phyloP scores from a whole-genome alignment of 2,797 vertebrate species.

The Danio aesculapii region DNA sequence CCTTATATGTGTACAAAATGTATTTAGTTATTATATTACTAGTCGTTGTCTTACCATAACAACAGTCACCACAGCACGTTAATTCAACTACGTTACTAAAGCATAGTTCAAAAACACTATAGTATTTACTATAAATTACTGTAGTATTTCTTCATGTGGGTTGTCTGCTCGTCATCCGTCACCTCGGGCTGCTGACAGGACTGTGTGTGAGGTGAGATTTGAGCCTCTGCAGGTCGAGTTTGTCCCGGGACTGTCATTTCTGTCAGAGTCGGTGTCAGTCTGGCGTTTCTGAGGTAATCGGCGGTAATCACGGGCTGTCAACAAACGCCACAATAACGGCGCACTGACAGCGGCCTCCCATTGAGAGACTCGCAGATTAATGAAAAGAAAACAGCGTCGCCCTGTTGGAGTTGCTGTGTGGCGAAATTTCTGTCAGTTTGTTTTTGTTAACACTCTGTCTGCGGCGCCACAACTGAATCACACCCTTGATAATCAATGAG shows the following conservation, averaged over 20 bases:
- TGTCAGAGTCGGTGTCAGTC: slow-evolving; percentile 46
- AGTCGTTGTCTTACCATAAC: no score
- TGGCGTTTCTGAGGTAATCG: slow-evolving; percentile 23
- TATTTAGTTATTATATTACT: no score
- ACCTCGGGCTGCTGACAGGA: slow-evolving; percentile 4
- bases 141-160: no score
- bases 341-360: slow-evolving; percentile 58
- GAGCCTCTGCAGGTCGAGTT: neutral
- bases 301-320: slow-evolving; percentile 54
- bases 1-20: no score
- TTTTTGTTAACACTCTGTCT: neutral
- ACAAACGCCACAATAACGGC: slow-evolving; percentile 53
- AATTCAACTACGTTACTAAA: no score
- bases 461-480: neutral
- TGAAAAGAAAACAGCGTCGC: slow-evolving; percentile 45
- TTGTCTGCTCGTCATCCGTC: no score
- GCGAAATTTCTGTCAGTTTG: slow-evolving; percentile 12
- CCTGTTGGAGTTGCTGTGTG: slow-evolving; percentile 18
- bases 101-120: no score
- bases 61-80: no score
- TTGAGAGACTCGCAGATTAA: slow-evolving; percentile 53
- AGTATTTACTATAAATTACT: no score
- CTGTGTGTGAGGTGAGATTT: slow-evolving; percentile 27
- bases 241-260: slow-evolving; percentile 50
- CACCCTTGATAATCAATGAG: neutral